Evolutionary conservation across 2,797 vertebrate genomes (phyloP).

Genomic region (Lacerta agilis): DNA sequence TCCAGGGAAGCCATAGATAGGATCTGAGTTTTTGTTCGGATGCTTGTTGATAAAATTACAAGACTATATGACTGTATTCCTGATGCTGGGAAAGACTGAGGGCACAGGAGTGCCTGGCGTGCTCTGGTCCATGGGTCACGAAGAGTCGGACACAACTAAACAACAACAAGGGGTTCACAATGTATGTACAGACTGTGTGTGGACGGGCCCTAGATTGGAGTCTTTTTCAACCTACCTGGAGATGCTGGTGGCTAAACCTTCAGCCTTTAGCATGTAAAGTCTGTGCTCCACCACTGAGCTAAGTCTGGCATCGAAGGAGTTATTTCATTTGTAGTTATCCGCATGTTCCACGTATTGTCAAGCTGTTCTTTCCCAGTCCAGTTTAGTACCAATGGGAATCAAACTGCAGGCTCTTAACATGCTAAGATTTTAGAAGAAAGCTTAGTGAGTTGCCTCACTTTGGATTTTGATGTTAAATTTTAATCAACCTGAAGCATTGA

Average conservation of each 20-base stretch:
- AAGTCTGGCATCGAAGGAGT: neutral
- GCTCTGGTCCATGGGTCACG: no score
- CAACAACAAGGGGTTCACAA: no score
- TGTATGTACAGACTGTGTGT: no score
- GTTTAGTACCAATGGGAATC: neutral
- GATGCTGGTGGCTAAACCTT: neutral
- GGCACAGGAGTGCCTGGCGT: no score
- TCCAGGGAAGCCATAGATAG: no score
- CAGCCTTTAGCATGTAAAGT: neutral
- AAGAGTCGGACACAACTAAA: no score
- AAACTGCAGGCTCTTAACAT: neutral
- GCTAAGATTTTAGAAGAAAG: conserved; percentile 8
- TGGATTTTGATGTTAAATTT: conserved; percentile 2
- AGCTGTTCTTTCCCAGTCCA: neutral
- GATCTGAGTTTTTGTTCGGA: neutral
- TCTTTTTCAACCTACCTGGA: neutral
- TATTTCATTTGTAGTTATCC: neutral
- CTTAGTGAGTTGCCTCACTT: neutral
- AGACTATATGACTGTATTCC: neutral
- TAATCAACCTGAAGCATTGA: neutral
- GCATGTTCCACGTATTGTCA: neutral
- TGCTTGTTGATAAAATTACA: neutral
- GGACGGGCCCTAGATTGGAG: neutral
- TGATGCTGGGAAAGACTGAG: no score
- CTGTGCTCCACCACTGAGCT: neutral